A percentile compares a stretch with the other conserved stretches of the same genome.
phyloP scores from a whole-genome alignment of 2,888 invertebrate species.

The Isotomurus palustris region DNA sequence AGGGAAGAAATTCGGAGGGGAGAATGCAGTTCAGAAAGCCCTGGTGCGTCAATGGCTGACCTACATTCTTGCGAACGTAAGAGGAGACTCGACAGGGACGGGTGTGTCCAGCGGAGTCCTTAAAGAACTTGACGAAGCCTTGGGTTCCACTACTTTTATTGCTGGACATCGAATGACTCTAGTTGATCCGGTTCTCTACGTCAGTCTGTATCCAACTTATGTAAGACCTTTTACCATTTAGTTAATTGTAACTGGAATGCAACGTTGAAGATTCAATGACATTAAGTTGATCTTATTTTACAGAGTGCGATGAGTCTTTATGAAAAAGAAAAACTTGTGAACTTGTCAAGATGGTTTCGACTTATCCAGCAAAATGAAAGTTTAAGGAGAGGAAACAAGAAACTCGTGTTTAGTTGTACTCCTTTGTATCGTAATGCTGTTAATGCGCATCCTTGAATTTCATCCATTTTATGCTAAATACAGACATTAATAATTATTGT shows the following conservation, averaged over 20 bases:
- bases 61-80: slow-evolving; percentile 16
- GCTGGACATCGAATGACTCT: slow-evolving; percentile 27
- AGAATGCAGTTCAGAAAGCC: slow-evolving; percentile 19
- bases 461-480: too few species aligned
- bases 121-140: slow-evolving; percentile 24
- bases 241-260: background rate
- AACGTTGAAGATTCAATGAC: background rate
- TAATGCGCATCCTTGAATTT: background rate
- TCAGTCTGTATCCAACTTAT: slow-evolving; percentile 26
- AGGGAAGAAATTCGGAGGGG: slow-evolving; percentile 17
- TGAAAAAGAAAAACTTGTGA: slow-evolving; percentile 31
- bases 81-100: slow-evolving; percentile 8
- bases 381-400: slow-evolving; percentile 21
- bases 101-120: background rate
- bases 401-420: slow-evolving; percentile 18
- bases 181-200: slow-evolving; percentile 30
- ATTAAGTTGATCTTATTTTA: background rate
- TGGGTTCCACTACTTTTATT: slow-evolving; percentile 23
- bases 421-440: slow-evolving; percentile 9
- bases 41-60: slow-evolving; percentile 32
- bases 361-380: slow-evolving; percentile 28
- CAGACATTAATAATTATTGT: too few species aligned
- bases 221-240: slow-evolving; percentile 19
- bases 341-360: slow-evolving; percentile 34
- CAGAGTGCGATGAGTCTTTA: slow-evolving; percentile 32